A percentile compares a stretch with the other conserved stretches of the same genome.
Conservation (phyloP, 2,888 invertebrate genomes). For the Crossocerus cetratus region DNA sequence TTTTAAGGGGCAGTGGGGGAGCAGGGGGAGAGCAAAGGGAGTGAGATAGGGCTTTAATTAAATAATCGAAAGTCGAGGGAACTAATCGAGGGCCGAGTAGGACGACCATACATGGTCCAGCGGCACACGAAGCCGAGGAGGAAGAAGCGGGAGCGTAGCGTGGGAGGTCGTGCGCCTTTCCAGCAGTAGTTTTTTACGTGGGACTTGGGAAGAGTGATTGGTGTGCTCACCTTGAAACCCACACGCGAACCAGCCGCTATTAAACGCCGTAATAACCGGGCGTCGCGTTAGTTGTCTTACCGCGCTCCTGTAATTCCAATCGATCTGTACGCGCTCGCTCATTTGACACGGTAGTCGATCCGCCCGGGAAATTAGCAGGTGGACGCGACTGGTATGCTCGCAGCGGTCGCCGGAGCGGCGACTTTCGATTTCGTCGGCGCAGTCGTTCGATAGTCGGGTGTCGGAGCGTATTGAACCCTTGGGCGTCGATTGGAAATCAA, state of each 20-base stretch:
- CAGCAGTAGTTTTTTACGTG: constrained; percentile 49
- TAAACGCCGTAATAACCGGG: constrained; percentile 14
- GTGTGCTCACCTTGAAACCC: constrained; percentile 41
- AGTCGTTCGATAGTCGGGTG: constrained; percentile 8
- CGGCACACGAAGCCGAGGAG: constrained; percentile 40
- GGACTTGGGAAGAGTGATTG: constrained; percentile 42
- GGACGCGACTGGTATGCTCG: background rate
- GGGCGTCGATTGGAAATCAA: constrained; percentile 29
- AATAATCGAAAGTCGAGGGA: constrained; percentile 49
- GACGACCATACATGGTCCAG: constrained; percentile 63
- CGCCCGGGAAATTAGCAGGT: background rate
- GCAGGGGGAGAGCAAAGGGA: constrained; percentile 13
- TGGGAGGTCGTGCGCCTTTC: constrained; percentile 59
- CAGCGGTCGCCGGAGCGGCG: constrained; percentile 23
- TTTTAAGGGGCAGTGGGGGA: too few species aligned
- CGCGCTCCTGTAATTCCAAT: too few species aligned
- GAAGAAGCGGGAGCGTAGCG: constrained; percentile 49
- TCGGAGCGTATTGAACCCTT: constrained; percentile 11
- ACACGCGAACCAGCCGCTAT: constrained; percentile 24
- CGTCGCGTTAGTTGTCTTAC: too few species aligned
- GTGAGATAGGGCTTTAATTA: constrained; percentile 49
- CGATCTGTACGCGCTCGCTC: too few species aligned
- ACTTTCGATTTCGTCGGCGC: constrained; percentile 39
- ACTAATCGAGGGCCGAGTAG: constrained; percentile 8
- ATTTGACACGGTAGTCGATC: too few species aligned